Conservation (phyloP, 1,140 invertebrate genomes). For the Lanistes nyassanus region DNA sequence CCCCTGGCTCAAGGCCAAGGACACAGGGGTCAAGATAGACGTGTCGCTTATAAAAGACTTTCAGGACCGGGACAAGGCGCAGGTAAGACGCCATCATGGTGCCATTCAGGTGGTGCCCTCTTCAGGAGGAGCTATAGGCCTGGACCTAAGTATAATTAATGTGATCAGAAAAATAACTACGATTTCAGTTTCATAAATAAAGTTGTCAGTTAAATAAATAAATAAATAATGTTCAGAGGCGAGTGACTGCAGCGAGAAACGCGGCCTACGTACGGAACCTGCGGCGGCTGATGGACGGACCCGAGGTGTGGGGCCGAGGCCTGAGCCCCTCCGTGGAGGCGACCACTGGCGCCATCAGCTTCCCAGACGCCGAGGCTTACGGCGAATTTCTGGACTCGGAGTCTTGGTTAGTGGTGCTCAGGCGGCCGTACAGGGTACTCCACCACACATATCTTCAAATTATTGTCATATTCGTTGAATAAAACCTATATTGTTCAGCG, state of each 20-base stretch:
- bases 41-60: constrained; percentile 60
- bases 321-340: constrained; percentile 45
- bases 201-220: neutral
- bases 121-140: too few relatives aligned
- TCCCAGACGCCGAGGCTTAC: constrained; percentile 54
- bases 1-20: constrained; percentile 65
- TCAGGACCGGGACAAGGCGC: constrained; percentile 36
- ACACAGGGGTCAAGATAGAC: constrained; percentile 45
- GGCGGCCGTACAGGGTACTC: too few relatives aligned
- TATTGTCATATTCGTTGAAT: too few relatives aligned
- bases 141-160: neutral
- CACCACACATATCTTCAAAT: too few relatives aligned
- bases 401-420: constrained; percentile 42
- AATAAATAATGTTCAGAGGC: constrained; percentile 35
- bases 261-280: constrained; percentile 41
- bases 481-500: too few relatives aligned
- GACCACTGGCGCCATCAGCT: constrained; percentile 42
- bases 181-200: too few relatives aligned
- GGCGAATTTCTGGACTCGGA: constrained; percentile 63
- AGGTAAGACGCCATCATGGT: constrained; percentile 35
- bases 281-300: constrained; percentile 38
- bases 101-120: too few relatives aligned
- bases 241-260: constrained; percentile 30
- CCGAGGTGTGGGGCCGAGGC: constrained; percentile 9
- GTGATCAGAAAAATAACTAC: too few relatives aligned